Evolutionary conservation across 2,113 vertebrate genomes (phyloP).

Genomic region (Sander lucioperca): DNA sequence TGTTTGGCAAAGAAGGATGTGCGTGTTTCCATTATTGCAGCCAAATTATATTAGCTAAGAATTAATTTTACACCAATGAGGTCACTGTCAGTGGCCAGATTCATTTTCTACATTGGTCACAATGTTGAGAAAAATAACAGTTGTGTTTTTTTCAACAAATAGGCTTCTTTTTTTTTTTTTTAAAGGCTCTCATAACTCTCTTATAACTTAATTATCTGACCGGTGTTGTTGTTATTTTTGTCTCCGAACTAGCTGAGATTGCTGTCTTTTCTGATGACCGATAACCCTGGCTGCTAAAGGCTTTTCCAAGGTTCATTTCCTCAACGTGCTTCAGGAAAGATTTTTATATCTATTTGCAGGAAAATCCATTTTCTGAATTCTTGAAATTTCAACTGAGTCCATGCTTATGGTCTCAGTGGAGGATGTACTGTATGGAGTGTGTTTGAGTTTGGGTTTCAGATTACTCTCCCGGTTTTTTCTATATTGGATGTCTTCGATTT

Average conservation of each 20-base stretch:
- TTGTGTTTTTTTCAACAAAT: conserved; percentile 1
- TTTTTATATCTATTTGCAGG: conserved; percentile 26
- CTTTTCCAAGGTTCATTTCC: conserved; percentile 8
- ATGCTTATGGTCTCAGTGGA: conserved; percentile 25
- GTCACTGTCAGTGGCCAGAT: conserved; percentile 15
- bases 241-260: not conserved
- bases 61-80: conserved; percentile 1
- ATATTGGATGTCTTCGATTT: conserved; percentile 39
- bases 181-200: not conserved
- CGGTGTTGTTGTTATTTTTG: not conserved
- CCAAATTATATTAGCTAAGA: conserved; percentile 29
- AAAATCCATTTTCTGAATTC: conserved; percentile 7
- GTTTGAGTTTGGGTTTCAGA: conserved; percentile 31
- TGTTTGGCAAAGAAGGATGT: not conserved
- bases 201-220: conserved; percentile 7
- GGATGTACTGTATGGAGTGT: conserved; percentile 2
- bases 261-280: conserved; percentile 4
- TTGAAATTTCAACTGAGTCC: conserved; percentile 30
- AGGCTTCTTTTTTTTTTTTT: no score
- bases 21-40: conserved; percentile 13
- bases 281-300: not conserved
- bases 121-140: conserved; percentile 24
- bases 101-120: conserved; percentile 10
- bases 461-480: conserved; percentile 13
- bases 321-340: not conserved